Evolutionary conservation across 2,797 vertebrate genomes (phyloP), one percentile per base, ranked within the genome.

Genomic region (Lagorchestes hirsutus): DNA sequence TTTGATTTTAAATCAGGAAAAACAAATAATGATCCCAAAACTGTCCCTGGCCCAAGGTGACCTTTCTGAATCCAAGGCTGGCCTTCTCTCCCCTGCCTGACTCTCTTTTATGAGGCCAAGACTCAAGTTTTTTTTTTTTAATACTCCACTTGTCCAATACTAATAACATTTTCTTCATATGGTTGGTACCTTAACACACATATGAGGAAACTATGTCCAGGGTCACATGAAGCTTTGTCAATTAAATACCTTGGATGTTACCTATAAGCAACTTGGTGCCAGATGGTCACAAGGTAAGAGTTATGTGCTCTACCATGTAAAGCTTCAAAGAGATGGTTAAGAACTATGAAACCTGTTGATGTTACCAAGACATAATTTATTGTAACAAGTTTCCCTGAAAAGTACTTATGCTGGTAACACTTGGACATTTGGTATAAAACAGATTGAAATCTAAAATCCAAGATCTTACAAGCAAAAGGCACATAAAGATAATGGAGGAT

Each of bases 341-440:
- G 55, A 40, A 95, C 59, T 95, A 62, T 2, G 55, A 94, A 97
- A 96, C 92, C 10, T 22, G 93, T 95, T 91, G 74, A 74, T 58
- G 93, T 40, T 59, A 95, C 11, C 91, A 59, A 92, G 29, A 40
- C 3, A 87, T 82, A 3, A 82, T 50, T 46, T 74, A 90, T 91
- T 93, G 55, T 54, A 93, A 92, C 52, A 94, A 59, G 31, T 74
- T 46, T 92, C 52, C 91, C 8, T 27, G 3, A 87, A 87, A 87
- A 87, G 40, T 24, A 82, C 18, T 74, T 74, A 82, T 11, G 1
- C 3, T 46, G 22, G 40, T 46, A 46, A 82, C 4, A 27, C 22
- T 46, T 46, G 18, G 22, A 87, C 52, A 91, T 87, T 34, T 54
- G 92, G 91, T 92, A 96, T 24, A 93, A 13, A 62, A 34, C 0